Evolutionary conservation across 1,140 invertebrate genomes (phyloP), one percentile per base, ranked within the genome.

Genomic region (Varroa destructor): DNA sequence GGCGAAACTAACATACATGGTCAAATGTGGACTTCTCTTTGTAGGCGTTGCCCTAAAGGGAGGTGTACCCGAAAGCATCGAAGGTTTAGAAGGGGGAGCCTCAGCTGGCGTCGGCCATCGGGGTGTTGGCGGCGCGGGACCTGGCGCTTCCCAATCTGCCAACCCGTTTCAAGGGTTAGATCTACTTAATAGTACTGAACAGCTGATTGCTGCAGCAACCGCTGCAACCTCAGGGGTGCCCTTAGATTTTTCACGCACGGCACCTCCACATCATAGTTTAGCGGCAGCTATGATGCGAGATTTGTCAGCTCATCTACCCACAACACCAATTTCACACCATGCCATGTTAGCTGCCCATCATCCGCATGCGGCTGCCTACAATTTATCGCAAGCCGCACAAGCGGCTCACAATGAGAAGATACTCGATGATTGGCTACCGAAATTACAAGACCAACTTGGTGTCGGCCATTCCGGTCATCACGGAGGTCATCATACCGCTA

Each of bases 391-490:
- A 37, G 61, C 61, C 40, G 57, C 57, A 6, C 25, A 25, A 25
- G 57, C 57, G 57, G 40, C 61, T 25, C 46, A 40, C 12, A 12
- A 67, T 46, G 61, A 67, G 61, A 67, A 67, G 8, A 67, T 37
- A 10, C 61, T 67, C 61, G 61, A 67, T 67, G 61, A 67, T 37
- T 67, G 61, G 61, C 61, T 67, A 3, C 61, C 61, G 10, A 67
- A 67, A 37, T 37, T 67, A 40, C 61, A 67, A 8, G 61, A 67
- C 36, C 61, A 67, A 37, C 37, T 67, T 12, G 46, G 46, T 5
- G 46, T 51, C 46, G 46, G 36, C 36, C 61, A 67, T 40, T 43
- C 40, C 12, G 40, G 46, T 14, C 61, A 67, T 43, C 61, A 67
- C 14, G 46, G 46, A 8, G 46, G 46, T 8, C 46, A 51, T 8